A percentile compares a stretch with the other conserved stretches of the same genome.
phyloP scores from a whole-genome alignment of 2,888 invertebrate species.

The Trissolcus japonicus region DNA sequence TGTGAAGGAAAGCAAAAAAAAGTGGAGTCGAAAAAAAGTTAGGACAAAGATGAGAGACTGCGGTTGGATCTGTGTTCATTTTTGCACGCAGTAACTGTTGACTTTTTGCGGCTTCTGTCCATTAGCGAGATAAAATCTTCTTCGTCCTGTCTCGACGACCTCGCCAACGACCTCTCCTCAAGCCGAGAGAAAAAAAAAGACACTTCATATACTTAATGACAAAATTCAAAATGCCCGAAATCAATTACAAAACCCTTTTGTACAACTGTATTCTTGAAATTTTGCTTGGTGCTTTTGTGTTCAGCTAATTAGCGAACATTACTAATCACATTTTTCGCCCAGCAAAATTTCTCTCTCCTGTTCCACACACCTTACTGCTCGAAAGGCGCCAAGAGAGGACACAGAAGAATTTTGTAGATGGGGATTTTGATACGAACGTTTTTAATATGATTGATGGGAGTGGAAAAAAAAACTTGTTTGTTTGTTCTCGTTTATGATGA shows the following conservation, averaged over 20 bases:
- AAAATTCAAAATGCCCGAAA: slow-evolving; percentile 39
- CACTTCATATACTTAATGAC: slow-evolving; percentile 51
- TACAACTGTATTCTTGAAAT: slow-evolving; percentile 7
- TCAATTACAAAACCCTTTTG: slow-evolving; percentile 26
- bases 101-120: slow-evolving; percentile 71
- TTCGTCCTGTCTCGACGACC: slow-evolving; percentile 53
- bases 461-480: slow-evolving; percentile 62
- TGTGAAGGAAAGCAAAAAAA: slow-evolving; percentile 25
- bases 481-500: slow-evolving; percentile 57
- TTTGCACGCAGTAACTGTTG: slow-evolving; percentile 66
- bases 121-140: slow-evolving; percentile 72
- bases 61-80: slow-evolving; percentile 57
- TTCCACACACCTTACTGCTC: slow-evolving; percentile 8
- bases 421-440: slow-evolving; percentile 2
- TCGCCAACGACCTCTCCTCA: slow-evolving; percentile 49
- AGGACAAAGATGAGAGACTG: slow-evolving; percentile 54
- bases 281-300: slow-evolving; percentile 10
- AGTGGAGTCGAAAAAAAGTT: slow-evolving; percentile 43
- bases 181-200: slow-evolving; percentile 35
- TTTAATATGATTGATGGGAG: slow-evolving; percentile 62
- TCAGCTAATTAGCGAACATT: slow-evolving; percentile 38
- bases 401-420: slow-evolving; percentile 10
- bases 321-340: slow-evolving; percentile 29
- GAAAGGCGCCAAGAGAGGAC: slow-evolving; percentile 7
- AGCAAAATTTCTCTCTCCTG: slow-evolving; percentile 21